phyloP scores from a whole-genome alignment of 2,888 invertebrate species.

The Tachina lurida region DNA sequence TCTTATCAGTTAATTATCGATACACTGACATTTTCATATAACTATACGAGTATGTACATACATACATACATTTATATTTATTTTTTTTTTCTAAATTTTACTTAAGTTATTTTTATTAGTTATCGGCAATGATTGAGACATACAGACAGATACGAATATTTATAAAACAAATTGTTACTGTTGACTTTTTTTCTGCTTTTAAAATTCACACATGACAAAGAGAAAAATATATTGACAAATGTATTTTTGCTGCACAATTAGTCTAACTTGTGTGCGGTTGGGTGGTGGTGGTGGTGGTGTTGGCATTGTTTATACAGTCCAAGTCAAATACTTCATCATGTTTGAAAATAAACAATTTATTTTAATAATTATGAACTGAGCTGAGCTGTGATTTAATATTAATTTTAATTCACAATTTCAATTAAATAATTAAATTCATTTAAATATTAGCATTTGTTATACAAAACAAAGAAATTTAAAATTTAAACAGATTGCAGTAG shows the following conservation, averaged over 20 bases:
- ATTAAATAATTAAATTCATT: constrained; percentile 45
- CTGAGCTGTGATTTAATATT: constrained; percentile 51
- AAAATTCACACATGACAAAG: constrained; percentile 29
- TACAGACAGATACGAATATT: neutral
- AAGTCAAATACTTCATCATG: constrained; percentile 48
- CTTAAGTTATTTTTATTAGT: constrained; percentile 29
- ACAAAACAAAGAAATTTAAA: constrained; percentile 48
- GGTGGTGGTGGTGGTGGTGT: constrained; percentile 1
- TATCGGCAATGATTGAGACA: constrained; percentile 10
- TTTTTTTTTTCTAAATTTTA: constrained; percentile 12
- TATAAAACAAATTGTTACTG: constrained; percentile 24
- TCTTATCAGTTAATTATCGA: constrained; percentile 64
- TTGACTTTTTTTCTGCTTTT: constrained; percentile 14
- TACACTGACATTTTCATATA: constrained; percentile 57
- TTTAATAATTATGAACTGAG: constrained; percentile 47
- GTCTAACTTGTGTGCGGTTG: constrained; percentile 3
- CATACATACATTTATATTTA: too few relatives aligned
- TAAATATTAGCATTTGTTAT: constrained; percentile 5
- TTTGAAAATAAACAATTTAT: constrained; percentile 57
- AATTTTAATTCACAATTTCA: constrained; percentile 45
- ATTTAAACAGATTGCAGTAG: constrained; percentile 31
- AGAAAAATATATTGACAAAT: constrained; percentile 41
- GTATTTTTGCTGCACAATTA: constrained; percentile 44
- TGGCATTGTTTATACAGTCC: constrained; percentile 29
- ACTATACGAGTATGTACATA: too few relatives aligned